Conservation (phyloP, 2,113 vertebrate genomes). For the Seriola rivoliana region DNA sequence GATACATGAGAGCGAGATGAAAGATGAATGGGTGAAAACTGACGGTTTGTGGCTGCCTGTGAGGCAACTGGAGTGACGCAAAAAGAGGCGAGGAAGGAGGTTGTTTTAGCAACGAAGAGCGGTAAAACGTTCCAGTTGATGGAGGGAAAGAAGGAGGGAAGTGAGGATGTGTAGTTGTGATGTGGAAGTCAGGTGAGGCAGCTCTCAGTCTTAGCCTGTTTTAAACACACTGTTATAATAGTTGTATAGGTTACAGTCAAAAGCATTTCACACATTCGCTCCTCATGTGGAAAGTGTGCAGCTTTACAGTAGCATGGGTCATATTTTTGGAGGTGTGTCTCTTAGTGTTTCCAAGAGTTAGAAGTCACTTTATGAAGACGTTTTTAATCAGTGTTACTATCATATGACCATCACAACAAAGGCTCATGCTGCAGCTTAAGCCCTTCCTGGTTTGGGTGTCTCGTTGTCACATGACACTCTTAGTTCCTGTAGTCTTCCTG, state of each 20-base stretch:
- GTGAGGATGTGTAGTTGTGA: neutral
- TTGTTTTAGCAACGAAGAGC: neutral
- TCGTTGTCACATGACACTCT: conserved; percentile 59
- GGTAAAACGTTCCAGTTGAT: neutral
- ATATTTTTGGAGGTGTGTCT: conserved; percentile 27
- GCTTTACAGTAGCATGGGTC: conserved; percentile 63
- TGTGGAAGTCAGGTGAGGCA: conserved; percentile 12
- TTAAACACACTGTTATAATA: conserved; percentile 8
- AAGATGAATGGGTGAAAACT: conserved; percentile 32
- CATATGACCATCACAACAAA: conserved; percentile 59
- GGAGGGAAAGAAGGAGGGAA: neutral
- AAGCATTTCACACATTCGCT: conserved; percentile 30
- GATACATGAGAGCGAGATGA: conserved; percentile 2
- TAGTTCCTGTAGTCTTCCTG: conserved; percentile 72
- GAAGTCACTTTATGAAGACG: conserved; percentile 35
- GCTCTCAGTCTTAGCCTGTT: conserved; percentile 21
- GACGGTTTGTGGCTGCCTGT: conserved; percentile 50
- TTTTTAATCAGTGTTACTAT: conserved; percentile 58
- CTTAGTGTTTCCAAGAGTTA: conserved; percentile 31
- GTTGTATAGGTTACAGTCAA: conserved; percentile 5
- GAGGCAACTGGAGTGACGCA: conserved; percentile 19
- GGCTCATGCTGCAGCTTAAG: conserved; percentile 61
- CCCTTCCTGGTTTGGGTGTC: conserved; percentile 41
- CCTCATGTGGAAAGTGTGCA: conserved; percentile 43
- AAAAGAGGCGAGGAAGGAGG: neutral